Conservation (phyloP, 2,888 invertebrate species). For the Mythimna ferrago region DNA sequence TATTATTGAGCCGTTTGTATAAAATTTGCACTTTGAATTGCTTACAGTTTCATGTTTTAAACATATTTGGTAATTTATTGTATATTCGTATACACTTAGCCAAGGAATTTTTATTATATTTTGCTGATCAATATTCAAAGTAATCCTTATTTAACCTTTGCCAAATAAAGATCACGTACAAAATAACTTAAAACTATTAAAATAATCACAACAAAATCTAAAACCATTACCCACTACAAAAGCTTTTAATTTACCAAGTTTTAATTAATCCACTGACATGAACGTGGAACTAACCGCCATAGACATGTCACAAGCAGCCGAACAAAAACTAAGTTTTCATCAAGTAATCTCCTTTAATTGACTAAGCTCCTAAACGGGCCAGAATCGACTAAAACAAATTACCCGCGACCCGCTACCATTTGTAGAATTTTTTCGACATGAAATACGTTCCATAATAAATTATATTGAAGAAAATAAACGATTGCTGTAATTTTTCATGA, state of each 20-base stretch:
- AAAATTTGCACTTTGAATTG: too few species aligned
- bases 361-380: constrained; percentile 29
- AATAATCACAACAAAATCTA: constrained; percentile 15
- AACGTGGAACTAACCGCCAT: constrained; percentile 27
- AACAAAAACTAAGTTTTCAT: constrained; percentile 51
- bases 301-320: constrained; percentile 7
- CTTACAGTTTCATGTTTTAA: too few species aligned
- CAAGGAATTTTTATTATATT: too few species aligned
- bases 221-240: constrained; percentile 20
- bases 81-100: too few species aligned
- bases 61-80: too few species aligned
- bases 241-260: constrained; percentile 28
- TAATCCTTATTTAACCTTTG: not conserved
- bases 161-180: not conserved
- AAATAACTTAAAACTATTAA: constrained; percentile 23
- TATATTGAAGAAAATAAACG: constrained; percentile 56
- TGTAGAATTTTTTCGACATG: constrained; percentile 40
- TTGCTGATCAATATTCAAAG: not conserved
- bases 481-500: constrained; percentile 52
- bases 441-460: constrained; percentile 55
- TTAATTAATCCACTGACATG: constrained; percentile 28
- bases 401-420: constrained; percentile 24
- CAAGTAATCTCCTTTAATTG: constrained; percentile 56
- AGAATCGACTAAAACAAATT: constrained; percentile 49
- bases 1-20: too few species aligned